Evolutionary conservation across 1,140 invertebrate species (phyloP), one percentile per base, ranked within the genome.

Genomic region (Ephestia elutella): DNA sequence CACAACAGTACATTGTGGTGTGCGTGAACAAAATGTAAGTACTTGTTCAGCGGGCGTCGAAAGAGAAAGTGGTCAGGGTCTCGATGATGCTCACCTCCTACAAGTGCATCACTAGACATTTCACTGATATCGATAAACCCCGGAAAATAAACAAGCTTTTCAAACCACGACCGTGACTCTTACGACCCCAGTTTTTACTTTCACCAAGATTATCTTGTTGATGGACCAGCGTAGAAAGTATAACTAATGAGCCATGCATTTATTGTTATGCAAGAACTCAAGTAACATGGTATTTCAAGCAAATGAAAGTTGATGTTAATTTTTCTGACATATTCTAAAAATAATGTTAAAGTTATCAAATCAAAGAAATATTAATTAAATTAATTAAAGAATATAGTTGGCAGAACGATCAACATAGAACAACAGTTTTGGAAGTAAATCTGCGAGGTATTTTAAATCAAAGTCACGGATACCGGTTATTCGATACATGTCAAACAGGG

Each of bases 11-110:
- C 62, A 66, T 50, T 70, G 59, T 10, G 32, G 35, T 74, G 74
- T 80, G 65, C 53, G 64, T 65, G 75, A 60, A 73, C 60, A 25
- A 53, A 44, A 48, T 54, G 60, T 56, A 25, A 11, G 19, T 21
- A 17, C 57, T 66, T 63, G 68, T 71, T 66, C 67, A 71, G 62
- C 65, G 65, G 61, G 21, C 72, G 70, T 76, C 76, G 82, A 85
- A 83, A 86, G 81, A 83, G 85, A 87, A 87, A 86, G 82, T 82
- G 71, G 78, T 73, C 74, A 69, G 70, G 67, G 73, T 80, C 73
- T 80, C 62, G 59, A 68, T 68, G 65, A 66, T 64, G 63, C 60
- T 61, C 64, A 63, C 72, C 69, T 66, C 68, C 53, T 69, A 68
- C 50, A 69, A 72, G 73, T 73, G 65, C 32, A 56, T 49, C 59